A percentile compares a stretch with the other conserved stretches of the same genome.
Conservation (phyloP, 2,888 invertebrate species). For the Notodonta ziczac region DNA sequence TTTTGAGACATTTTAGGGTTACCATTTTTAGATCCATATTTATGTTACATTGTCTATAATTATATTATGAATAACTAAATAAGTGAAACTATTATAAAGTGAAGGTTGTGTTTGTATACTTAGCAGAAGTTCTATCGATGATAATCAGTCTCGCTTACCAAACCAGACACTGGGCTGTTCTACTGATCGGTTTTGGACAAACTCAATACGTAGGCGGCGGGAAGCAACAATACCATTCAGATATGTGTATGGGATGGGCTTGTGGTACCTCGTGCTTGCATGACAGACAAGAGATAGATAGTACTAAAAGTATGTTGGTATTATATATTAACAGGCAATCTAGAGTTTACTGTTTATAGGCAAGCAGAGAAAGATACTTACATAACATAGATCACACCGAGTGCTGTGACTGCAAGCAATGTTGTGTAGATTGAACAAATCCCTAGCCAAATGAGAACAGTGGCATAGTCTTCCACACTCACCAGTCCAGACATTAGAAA, state of each 20-base stretch:
- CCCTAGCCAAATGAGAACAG: constrained; percentile 60
- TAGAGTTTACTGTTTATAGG: background rate
- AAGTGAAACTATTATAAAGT: no score
- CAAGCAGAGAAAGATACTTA: constrained; percentile 48
- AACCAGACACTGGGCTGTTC: no score
- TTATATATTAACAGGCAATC: background rate
- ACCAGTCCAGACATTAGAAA: constrained; percentile 61
- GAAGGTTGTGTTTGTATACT: no score
- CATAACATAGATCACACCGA: constrained; percentile 62
- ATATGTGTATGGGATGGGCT: no score
- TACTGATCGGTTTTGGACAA: no score
- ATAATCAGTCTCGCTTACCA: no score
- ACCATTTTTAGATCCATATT: no score
- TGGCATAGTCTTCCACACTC: constrained; percentile 53
- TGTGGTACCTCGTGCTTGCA: background rate
- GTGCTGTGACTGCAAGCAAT: constrained; percentile 57
- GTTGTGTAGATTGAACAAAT: constrained; percentile 62
- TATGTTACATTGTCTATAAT: no score
- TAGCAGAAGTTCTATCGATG: no score
- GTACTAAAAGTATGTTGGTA: background rate
- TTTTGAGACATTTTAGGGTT: background rate
- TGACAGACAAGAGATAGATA: background rate
- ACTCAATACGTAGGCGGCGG: no score
- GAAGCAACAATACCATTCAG: no score
- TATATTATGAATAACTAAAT: no score